phyloP scores from a whole-genome alignment of 2,888 invertebrate species.

The Dryadula phaetusa region DNA sequence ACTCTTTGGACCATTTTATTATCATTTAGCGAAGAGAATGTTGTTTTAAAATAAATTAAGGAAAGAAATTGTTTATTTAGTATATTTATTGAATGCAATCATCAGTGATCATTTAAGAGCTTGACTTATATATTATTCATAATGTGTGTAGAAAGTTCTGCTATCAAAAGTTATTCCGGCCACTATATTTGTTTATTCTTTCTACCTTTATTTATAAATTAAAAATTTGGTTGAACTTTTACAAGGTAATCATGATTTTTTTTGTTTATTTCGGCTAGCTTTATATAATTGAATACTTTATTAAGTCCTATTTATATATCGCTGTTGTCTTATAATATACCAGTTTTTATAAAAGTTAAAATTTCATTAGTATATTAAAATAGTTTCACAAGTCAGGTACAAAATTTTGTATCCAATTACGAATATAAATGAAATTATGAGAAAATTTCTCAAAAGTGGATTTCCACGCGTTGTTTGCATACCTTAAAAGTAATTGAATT shows the following conservation, averaged over 20 bases:
- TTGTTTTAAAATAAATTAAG: too few relatives aligned
- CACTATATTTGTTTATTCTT: not conserved
- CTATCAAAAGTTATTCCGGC: not conserved
- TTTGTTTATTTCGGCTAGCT: not conserved
- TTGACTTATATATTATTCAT: not conserved
- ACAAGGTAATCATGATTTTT: not conserved
- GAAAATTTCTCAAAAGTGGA: conserved; percentile 27
- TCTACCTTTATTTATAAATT: not conserved
- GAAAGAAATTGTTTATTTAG: too few relatives aligned
- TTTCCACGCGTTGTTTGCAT: conserved; percentile 62
- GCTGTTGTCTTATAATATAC: not conserved
- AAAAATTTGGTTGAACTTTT: not conserved
- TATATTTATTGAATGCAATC: too few relatives aligned
- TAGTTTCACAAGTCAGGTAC: not conserved
- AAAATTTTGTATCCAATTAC: conserved; percentile 21
- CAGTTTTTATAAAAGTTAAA: not conserved
- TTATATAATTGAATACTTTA: not conserved
- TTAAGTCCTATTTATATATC: not conserved
- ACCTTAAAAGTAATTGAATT: conserved; percentile 79
- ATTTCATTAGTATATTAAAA: conserved; percentile 8
- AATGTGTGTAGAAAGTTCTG: not conserved
- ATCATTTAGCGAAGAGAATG: too few relatives aligned
- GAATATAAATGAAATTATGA: conserved; percentile 21
- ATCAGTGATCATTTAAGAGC: too few relatives aligned
- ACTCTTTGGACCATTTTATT: too few relatives aligned